These are phyloP conservation scores for Coleophora flavipennella DNA, from an alignment of 2,888 invertebrate genomes.

Conservation along the genomic window DNA sequence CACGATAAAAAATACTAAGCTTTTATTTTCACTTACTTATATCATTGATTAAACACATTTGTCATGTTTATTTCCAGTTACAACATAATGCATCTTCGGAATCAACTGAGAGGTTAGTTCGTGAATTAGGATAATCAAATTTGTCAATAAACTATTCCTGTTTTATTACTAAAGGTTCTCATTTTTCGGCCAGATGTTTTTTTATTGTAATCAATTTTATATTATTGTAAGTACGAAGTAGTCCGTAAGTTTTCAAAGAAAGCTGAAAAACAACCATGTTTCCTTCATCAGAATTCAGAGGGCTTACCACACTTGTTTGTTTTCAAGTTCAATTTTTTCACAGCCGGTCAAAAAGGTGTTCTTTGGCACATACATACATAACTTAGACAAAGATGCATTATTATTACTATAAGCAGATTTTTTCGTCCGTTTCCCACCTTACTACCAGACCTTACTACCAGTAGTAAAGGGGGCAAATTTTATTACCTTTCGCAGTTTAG, in stretches of 20 bases:
- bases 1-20: conserved; percentile 21
- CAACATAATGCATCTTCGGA: conserved; percentile 50
- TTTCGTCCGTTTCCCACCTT: no score
- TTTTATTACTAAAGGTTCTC: conserved; percentile 23
- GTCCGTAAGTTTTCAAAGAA: conserved; percentile 30
- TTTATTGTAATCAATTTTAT: conserved; percentile 9
- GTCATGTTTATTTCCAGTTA: conserved; percentile 52
- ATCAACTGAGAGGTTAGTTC: conserved; percentile 55
- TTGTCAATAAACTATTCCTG: conserved; percentile 27
- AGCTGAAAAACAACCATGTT: conserved; percentile 72
- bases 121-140: conserved; percentile 37
- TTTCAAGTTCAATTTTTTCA: conserved; percentile 1
- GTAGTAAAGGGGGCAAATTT: neutral
- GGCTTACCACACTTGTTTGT: conserved; percentile 5
- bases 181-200: no score
- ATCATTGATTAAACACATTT: conserved; percentile 48
- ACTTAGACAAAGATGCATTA: neutral
- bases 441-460: no score
- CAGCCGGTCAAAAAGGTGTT: neutral
- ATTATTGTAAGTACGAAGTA: neutral
- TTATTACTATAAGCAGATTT: neutral
- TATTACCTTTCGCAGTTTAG: no score
- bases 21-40: conserved; percentile 47
- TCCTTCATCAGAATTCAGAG: conserved; percentile 41
- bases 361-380: neutral